phyloP scores from a whole-genome alignment of 2,797 vertebrate species.

The Rhabdophis nuchalis region DNA sequence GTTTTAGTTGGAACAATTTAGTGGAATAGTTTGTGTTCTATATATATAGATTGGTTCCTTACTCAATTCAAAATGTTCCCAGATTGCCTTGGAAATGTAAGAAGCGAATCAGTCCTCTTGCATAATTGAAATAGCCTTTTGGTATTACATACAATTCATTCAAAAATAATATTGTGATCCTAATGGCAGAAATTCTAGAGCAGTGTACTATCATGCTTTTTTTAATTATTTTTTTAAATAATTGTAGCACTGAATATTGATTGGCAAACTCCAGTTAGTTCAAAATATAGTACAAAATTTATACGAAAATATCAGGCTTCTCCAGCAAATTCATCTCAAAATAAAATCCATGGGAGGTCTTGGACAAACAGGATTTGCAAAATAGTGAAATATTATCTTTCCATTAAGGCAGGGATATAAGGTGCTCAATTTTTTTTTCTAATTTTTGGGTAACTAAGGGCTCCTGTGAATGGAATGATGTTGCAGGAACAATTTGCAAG shows the following conservation, averaged over 20 bases:
- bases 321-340: not conserved
- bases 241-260: not conserved
- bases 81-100: not conserved
- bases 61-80: not conserved
- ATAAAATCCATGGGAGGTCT: rapidly evolving
- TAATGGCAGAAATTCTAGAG: not conserved
- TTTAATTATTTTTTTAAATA: not conserved
- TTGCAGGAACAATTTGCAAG: not conserved
- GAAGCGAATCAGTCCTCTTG: not conserved
- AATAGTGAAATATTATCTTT: not conserved
- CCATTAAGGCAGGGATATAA: not conserved
- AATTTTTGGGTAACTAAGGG: not conserved
- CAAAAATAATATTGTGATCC: not conserved
- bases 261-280: not conserved
- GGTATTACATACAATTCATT: not conserved
- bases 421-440: not conserved
- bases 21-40: not conserved
- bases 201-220: not conserved
- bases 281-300: not conserved
- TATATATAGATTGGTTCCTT: not conserved
- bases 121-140: not conserved
- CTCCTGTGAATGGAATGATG: not conserved
- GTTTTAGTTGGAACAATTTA: no score
- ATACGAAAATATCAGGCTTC: not conserved
- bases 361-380: not conserved